phyloP scores from a whole-genome alignment of 2,113 vertebrate genomes.

The Lichenostomus cassidix region DNA sequence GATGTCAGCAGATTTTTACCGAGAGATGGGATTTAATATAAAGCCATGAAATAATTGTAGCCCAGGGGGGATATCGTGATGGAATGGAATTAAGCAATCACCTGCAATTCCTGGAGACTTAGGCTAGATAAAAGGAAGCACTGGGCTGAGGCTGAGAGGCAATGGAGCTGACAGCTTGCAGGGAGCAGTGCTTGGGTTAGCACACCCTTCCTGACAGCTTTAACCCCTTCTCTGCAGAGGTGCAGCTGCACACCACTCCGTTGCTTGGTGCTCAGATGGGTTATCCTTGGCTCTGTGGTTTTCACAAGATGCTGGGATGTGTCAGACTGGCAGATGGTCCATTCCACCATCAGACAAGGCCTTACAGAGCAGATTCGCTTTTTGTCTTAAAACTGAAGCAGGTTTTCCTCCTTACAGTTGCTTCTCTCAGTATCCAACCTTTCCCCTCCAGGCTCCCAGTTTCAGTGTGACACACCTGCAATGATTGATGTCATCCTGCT shows the following conservation, averaged over 20 bases:
- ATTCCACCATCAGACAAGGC: neutral
- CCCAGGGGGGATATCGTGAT: neutral
- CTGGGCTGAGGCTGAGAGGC: neutral
- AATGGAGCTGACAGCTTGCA: constrained; percentile 51
- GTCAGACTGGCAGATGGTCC: neutral
- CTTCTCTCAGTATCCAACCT: neutral
- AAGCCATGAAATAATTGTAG: constrained; percentile 7
- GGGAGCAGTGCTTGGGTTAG: neutral
- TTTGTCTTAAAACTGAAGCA: neutral
- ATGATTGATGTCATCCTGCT: constrained; percentile 82
- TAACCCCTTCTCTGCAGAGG: neutral
- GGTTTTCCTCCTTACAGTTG: neutral
- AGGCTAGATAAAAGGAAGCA: neutral
- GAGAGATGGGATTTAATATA: constrained; percentile 8
- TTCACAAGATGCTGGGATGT: neutral
- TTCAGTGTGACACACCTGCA: constrained; percentile 74
- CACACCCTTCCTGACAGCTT: neutral
- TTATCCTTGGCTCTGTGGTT: neutral
- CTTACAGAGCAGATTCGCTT: neutral
- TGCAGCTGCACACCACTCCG: neutral
- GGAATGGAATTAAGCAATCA: constrained; percentile 46
- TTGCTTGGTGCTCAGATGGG: neutral
- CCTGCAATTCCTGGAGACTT: neutral
- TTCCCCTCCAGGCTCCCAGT: constrained; percentile 58
- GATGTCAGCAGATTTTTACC: neutral